These are phyloP conservation scores for Eolophus roseicapilla DNA, from an alignment of 2,113 vertebrate species.

Conservation along the genomic window DNA sequence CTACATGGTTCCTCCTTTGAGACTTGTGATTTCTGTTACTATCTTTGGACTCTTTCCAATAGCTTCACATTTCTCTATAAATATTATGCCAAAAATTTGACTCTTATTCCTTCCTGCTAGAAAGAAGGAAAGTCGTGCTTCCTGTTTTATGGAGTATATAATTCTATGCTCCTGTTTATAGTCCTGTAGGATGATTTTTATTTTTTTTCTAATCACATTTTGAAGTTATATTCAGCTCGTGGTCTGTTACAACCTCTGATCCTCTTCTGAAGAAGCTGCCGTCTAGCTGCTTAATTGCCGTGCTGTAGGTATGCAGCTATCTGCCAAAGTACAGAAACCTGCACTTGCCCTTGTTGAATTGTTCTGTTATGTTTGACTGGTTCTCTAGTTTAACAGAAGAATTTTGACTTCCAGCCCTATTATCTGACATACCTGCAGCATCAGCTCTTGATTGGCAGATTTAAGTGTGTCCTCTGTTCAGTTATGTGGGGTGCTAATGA, in stretches of 20 bases:
- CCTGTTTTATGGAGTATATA: background rate
- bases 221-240: background rate
- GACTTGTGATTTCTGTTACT: background rate
- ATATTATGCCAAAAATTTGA: background rate
- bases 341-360: background rate
- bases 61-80: background rate
- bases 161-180: background rate
- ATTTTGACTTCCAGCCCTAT: background rate
- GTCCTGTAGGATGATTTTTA: background rate
- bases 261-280: background rate
- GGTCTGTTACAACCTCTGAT: background rate
- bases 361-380: background rate
- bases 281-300: background rate
- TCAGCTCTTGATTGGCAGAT: background rate
- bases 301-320: background rate
- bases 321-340: rapidly evolving
- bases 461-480: background rate
- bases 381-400: background rate
- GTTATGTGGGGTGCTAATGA: background rate
- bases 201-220: background rate
- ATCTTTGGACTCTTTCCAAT: background rate
- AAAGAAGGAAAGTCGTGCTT: background rate
- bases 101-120: background rate
- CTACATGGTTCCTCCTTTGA: background rate
- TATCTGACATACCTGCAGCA: background rate